Base-by-base conservation (phyloP, 2,113 vertebrate species). In the Leucosticte australis region DNA sequence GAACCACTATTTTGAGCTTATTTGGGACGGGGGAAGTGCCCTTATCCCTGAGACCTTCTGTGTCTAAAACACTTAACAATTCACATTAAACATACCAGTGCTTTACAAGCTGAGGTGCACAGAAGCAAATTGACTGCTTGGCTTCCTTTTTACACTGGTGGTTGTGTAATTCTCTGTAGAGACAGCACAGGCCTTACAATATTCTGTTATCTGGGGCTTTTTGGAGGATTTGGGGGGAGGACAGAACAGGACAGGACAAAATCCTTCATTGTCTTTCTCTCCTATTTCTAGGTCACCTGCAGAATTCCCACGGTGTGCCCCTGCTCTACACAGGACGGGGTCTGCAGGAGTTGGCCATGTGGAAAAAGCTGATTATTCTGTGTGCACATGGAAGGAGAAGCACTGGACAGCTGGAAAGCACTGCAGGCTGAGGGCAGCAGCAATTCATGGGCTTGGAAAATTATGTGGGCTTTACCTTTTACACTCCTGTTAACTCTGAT, bases 401-500 rank as follows among this genome's bases (percentile, higher is more conserved):
- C 56, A 37, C 60, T 37, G 37, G 39, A 78, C 49, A 77, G 74
- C 24, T 50, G 64, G 85, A 89, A 87, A 82, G 63, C 37, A 82
- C 79, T 77, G 91, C 79, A 92, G 82, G 93, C 94, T 87, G 91
- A 90, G 95, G 97, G 87, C 92, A 96, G 85, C 84, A 91, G 62
- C 77, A 92, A 96, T 85, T 89, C 90, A 93, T 0, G 57, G 74
- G 71, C 73, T 91, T 88, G 91, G 92, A 96, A 96, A 97, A 97
- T 94, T 89, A 94, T 95, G 90, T 31, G 78, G 88, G 92, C 92
- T 94, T 94, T 94, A 97, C 95, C 96, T 96, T 97, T 92, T 85
- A 91, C 96, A 95, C 95, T 97, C 95, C 96, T 90, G 94, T 96
- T 96, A 97, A 96, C 90, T 94, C 87, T 79, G 93, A 97, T 97